These are phyloP conservation scores for Tethea ocularis DNA, from an alignment of 2,888 invertebrate genomes.

Conservation along the genomic window DNA sequence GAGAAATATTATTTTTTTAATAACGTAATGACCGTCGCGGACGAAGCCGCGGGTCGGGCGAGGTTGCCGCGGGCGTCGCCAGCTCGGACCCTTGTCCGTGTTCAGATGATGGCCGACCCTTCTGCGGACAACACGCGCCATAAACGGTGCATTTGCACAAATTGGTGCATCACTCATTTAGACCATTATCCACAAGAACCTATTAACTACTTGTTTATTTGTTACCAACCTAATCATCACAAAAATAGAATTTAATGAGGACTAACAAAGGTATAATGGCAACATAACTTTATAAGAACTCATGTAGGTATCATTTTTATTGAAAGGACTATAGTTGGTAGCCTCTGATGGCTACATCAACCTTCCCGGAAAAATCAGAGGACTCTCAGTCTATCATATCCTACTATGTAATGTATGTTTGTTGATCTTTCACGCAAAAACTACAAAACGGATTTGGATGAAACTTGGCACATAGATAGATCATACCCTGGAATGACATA, in stretches of 20 bases:
- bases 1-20: conserved; percentile 50
- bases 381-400: too few species aligned
- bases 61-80: neutral
- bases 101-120: conserved; percentile 19
- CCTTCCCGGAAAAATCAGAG: too few species aligned
- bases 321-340: too few species aligned
- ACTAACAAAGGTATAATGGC: too few species aligned
- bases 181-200: neutral
- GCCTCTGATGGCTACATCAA: too few species aligned
- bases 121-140: conserved; percentile 12
- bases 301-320: neutral
- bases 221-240: neutral
- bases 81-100: conserved; percentile 15
- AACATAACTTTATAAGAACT: neutral
- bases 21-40: conserved; percentile 54
- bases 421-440: too few species aligned
- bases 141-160: conserved; percentile 11
- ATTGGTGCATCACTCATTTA: neutral
- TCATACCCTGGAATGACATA: too few species aligned
- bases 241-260: neutral
- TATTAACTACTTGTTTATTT: conserved; percentile 1
- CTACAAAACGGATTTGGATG: too few species aligned
- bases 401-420: too few species aligned
- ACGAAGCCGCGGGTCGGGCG: conserved; percentile 25
- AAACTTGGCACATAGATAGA: too few species aligned